Percentiles rank a stretch among this genome's conserved stretches.
Conservation (phyloP, 1,140 invertebrate genomes). For the Cydia strobilella region DNA sequence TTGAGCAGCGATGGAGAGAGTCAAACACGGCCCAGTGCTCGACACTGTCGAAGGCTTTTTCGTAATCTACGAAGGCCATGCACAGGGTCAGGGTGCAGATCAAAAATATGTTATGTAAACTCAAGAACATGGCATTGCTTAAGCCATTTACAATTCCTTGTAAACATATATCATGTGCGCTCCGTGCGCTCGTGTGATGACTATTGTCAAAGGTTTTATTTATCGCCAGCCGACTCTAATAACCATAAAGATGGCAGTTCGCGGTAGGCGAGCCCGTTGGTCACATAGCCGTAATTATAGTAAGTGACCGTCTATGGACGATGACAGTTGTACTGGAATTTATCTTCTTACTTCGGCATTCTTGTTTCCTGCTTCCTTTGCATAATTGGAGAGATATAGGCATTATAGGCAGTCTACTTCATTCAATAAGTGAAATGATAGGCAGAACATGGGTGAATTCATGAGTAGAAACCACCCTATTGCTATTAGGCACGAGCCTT, state of each 20-base stretch:
- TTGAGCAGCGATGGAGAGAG: no score
- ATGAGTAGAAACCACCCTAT: background rate
- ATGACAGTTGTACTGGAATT: background rate
- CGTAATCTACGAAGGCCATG: no score
- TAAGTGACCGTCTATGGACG: background rate
- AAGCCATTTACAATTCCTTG: background rate
- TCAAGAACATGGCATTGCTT: background rate
- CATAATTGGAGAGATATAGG: no score
- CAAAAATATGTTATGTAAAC: no score
- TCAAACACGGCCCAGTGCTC: no score
- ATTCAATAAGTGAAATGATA: background rate
- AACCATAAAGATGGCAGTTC: slow-evolving; percentile 14
- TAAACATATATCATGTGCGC: background rate
- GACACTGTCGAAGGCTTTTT: no score
- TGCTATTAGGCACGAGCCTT: no score
- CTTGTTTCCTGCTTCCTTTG: background rate
- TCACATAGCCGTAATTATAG: slow-evolving; percentile 4
- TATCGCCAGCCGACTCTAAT: slow-evolving; percentile 11
- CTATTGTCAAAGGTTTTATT: slow-evolving; percentile 14
- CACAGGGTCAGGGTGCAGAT: no score
- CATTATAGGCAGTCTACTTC: background rate
- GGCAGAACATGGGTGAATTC: no score
- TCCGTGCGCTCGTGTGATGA: slow-evolving; percentile 1
- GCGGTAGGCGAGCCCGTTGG: background rate
- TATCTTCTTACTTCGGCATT: slow-evolving; percentile 5